A percentile compares a stretch with the other conserved stretches of the same genome.
Conservation (phyloP, 2,113 vertebrate species). For the Nycticorax nycticorax region DNA sequence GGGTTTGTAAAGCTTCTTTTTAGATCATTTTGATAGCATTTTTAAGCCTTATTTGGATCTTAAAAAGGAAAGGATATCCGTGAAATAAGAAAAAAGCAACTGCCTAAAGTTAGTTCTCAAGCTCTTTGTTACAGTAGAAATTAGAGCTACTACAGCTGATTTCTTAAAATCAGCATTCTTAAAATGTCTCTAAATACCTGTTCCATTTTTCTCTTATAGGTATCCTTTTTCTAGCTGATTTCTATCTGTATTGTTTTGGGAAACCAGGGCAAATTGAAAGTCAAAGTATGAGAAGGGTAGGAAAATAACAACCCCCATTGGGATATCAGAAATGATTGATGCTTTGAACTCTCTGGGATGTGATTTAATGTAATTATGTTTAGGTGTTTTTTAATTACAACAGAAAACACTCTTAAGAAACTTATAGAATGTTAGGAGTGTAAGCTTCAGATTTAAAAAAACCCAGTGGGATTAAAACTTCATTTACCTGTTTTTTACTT, state of each 20-base stretch:
- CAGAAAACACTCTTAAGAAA: not conserved
- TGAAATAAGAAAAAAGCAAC: not conserved
- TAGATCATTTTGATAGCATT: not conserved
- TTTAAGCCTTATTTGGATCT: not conserved
- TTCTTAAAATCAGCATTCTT: not conserved
- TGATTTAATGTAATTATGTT: not conserved
- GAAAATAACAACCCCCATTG: not conserved
- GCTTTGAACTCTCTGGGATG: not conserved
- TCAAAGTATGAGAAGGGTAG: not conserved
- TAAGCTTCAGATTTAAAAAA: not conserved
- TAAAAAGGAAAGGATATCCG: not conserved
- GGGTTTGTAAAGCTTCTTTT: not conserved
- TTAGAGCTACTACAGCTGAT: not conserved
- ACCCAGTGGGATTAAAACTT: not conserved
- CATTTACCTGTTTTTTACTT: not conserved
- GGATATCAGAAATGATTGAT: not conserved
- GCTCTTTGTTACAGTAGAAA: not conserved
- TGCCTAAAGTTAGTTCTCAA: not conserved
- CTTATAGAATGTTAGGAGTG: not conserved
- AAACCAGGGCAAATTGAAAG: not conserved
- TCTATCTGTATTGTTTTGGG: not conserved
- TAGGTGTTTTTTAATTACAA: not conserved
- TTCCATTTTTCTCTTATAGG: not conserved
- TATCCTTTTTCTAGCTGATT: not conserved
- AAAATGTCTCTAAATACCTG: not conserved